Evolutionary conservation across 2,797 vertebrate genomes (phyloP).

Genomic region (Amazonetta brasiliensis): DNA sequence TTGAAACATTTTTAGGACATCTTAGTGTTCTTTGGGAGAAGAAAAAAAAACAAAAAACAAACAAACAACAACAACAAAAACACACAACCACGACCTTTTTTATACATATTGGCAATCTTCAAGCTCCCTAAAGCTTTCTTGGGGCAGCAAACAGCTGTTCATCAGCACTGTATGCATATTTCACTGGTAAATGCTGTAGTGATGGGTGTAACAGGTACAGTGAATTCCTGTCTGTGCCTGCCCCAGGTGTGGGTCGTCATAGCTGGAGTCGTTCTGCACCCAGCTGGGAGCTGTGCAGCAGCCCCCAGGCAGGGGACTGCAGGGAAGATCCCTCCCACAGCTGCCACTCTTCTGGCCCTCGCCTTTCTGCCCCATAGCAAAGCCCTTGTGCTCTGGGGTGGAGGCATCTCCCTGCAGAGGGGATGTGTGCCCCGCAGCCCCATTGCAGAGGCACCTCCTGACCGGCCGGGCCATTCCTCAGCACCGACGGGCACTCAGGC

Average conservation of each 20-base stretch:
- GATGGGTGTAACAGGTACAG: neutral
- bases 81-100: fast-evolving
- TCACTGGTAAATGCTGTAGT: neutral
- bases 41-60: neutral
- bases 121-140: neutral
- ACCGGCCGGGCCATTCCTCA: neutral
- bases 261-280: neutral
- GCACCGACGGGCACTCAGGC: fast-evolving
- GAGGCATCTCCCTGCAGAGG: neutral
- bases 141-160: neutral
- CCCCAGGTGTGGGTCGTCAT: neutral
- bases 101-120: neutral
- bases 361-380: neutral
- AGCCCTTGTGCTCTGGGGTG: neutral
- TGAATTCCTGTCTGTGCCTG: neutral
- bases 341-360: fast-evolving
- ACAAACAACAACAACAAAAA: too few relatives aligned
- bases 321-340: neutral
- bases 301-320: fast-evolving
- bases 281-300: neutral
- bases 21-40: neutral
- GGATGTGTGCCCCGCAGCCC: neutral
- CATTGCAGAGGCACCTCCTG: neutral
- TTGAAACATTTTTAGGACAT: neutral
- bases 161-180: neutral